These are phyloP conservation scores for Stenotaenia linearis DNA, from an alignment of 2,888 invertebrate species.

Conservation along the genomic window DNA sequence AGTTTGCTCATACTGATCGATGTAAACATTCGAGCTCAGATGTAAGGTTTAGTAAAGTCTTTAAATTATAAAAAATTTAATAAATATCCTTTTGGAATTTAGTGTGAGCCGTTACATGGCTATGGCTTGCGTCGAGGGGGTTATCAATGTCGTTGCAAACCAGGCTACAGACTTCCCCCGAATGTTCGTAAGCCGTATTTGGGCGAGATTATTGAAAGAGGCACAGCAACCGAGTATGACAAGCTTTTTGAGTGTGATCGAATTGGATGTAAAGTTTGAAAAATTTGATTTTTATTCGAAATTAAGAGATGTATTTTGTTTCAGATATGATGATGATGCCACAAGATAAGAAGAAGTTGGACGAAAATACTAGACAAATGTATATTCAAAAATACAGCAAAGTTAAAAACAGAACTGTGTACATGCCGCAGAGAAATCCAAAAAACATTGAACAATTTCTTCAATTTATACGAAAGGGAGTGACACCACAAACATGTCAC, in stretches of 20 bases:
- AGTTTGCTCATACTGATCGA: constrained; percentile 79
- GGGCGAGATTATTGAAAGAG: constrained; percentile 88
- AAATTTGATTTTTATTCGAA: not conserved
- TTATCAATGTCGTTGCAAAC: constrained; percentile 87
- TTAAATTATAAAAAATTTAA: not conserved
- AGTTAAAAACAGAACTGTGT: constrained; percentile 31
- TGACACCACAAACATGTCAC: not conserved
- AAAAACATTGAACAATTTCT: constrained; percentile 4
- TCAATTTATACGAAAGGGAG: not conserved
- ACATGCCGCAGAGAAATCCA: not conserved
- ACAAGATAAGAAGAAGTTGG: constrained; percentile 72
- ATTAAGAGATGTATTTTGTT: constrained; percentile 32
- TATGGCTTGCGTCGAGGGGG: constrained; percentile 94
- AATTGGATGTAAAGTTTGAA: constrained; percentile 69
- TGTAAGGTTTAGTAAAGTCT: constrained; percentile 49
- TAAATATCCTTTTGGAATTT: constrained; percentile 37
- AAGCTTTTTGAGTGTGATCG: constrained; percentile 78
- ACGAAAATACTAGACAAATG: constrained; percentile 62
- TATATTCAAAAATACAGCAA: constrained; percentile 68
- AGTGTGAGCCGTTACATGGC: constrained; percentile 94
- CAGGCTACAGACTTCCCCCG: constrained; percentile 78
- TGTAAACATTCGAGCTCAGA: constrained; percentile 88
- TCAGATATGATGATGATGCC: constrained; percentile 80
- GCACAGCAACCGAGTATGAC: constrained; percentile 84
- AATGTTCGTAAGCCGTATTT: constrained; percentile 82